phyloP scores from a whole-genome alignment of 2,113 vertebrate species.

The Herpailurus yagouaroundi region DNA sequence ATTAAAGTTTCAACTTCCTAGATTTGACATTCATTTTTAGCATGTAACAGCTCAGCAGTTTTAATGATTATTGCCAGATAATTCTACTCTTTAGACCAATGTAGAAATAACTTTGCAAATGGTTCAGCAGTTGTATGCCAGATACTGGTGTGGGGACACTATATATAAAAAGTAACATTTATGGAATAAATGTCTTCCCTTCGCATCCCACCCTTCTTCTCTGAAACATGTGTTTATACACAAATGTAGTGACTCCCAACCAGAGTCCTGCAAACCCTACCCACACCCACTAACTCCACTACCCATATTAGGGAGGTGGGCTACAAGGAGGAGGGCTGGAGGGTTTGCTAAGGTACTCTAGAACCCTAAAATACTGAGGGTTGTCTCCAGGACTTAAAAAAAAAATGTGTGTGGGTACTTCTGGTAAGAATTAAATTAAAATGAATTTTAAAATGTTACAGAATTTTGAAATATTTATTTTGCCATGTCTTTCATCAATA shows the following conservation, averaged over 20 bases:
- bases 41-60: slow-evolving; percentile 66
- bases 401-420: not conserved
- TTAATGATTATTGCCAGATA: slow-evolving; percentile 63
- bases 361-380: not conserved
- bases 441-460: not conserved
- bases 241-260: not conserved
- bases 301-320: not conserved
- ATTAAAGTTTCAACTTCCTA: slow-evolving; percentile 71
- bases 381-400: not conserved
- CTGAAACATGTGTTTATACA: not conserved
- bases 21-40: slow-evolving; percentile 69
- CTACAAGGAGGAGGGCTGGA: not conserved
- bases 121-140: not conserved
- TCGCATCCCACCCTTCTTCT: not conserved
- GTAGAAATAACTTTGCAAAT: slow-evolving; percentile 21
- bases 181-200: not conserved
- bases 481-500: not conserved
- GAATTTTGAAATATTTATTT: not conserved
- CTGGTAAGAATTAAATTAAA: not conserved
- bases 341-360: not conserved
- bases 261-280: not conserved
- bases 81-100: slow-evolving; percentile 32
- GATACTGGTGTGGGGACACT: not conserved
- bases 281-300: not conserved
- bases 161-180: not conserved